phyloP scores from a whole-genome alignment of 2,888 invertebrate genomes.

The Machimus rusticus region DNA sequence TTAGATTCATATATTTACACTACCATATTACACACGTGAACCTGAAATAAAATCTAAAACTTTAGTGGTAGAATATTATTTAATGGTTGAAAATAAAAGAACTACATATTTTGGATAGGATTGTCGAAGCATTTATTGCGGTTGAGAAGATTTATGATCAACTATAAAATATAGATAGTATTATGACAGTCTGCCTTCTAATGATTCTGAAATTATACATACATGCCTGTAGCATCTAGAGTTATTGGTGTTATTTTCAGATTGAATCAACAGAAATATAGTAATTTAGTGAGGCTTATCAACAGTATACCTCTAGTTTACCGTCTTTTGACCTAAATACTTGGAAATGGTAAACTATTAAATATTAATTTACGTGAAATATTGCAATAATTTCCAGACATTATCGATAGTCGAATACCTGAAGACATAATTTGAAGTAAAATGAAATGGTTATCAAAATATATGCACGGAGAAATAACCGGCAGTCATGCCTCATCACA shows the following conservation, averaged over 20 bases:
- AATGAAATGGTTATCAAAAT: neutral
- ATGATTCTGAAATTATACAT: no score
- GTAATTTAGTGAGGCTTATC: no score
- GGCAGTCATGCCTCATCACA: neutral
- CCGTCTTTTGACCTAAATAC: neutral
- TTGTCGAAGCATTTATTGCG: no score
- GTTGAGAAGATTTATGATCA: no score
- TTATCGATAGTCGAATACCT: neutral
- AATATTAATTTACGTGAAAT: neutral
- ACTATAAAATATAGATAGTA: no score
- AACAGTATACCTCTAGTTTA: neutral
- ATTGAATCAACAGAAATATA: no score
- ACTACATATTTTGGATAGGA: no score
- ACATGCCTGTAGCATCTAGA: no score
- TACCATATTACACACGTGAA: neutral
- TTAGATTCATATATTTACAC: neutral
- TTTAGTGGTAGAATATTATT: no score
- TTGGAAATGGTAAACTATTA: neutral
- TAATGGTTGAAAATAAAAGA: no score
- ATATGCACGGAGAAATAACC: neutral
- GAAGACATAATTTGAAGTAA: neutral
- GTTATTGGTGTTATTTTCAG: neutral
- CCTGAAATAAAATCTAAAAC: no score
- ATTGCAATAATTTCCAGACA: neutral
- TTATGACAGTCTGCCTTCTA: no score